Base-by-base conservation (phyloP, 2,888 invertebrate species). In the Dilophus febrilis region DNA sequence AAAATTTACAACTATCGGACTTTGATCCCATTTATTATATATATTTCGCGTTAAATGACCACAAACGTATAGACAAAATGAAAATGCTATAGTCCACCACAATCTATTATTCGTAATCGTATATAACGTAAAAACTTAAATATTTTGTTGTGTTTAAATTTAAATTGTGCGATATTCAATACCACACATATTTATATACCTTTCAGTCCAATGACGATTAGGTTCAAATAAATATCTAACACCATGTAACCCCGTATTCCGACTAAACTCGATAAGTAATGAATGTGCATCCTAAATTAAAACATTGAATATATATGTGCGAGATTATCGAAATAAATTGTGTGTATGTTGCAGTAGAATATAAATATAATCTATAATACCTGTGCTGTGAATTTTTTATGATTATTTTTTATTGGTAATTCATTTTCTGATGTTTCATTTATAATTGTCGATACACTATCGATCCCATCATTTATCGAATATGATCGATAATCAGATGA, bases 1-100 rank as follows among this genome's bases (percentile, higher is more conserved):
- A 51, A 81, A 81, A 51, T 77, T 79, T 12, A 80, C 78, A 49
- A 80, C 76, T 1, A 80, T 77, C 1, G 79, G 79, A 50, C 72
- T 75, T 46, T 69, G 68, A 43, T 72, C 69, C 78, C 79, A 80
- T 56, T 79, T 80, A 46, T 68, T 65, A 68, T 73, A 79, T 7
- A 76, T 71, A 53, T 76, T 71, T 42, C 66, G 61, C 27, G 76
- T 77, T 8, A 76, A 59, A 30, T 64, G 64, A 35, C 66, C 57
- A 48, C 77, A 77, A 13, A 72, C 64, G 38, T 71, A 65, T 3
- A 78, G 68, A 3, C 75, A 75, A 35, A 73, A 64, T 2, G 61
- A 56, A 44, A 71, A 68, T 45, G 74, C 68, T 38, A 70, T 59
- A 14, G 73, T 55, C 78, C 78, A 78, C 52, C 75, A 76, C 26